These are phyloP conservation scores for Acrossocheilus fasciatus DNA, from an alignment of 2,797 vertebrate species.

Conservation along the genomic window DNA sequence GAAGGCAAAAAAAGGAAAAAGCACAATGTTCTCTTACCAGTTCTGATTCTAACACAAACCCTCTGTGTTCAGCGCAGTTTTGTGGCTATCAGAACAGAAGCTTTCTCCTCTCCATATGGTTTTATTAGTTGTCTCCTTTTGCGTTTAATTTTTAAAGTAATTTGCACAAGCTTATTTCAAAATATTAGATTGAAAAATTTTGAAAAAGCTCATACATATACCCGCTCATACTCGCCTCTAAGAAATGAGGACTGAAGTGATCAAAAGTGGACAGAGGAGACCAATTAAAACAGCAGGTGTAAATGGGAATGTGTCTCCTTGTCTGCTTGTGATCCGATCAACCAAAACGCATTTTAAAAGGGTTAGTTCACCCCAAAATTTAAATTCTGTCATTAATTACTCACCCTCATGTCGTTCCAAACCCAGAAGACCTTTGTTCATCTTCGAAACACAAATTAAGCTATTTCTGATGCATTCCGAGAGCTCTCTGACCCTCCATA, in stretches of 20 bases:
- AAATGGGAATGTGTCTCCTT: not conserved
- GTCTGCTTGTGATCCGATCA: not conserved
- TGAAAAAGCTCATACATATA: not conserved
- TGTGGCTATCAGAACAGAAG: not conserved
- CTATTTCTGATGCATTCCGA: too few relatives aligned
- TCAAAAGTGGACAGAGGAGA: not conserved
- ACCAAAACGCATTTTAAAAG: not conserved
- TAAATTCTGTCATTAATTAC: too few relatives aligned
- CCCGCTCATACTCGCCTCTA: not conserved
- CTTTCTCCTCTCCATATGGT: not conserved
- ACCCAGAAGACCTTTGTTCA: too few relatives aligned
- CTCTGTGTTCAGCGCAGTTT: not conserved
- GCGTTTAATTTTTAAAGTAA: not conserved
- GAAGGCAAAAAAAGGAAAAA: not conserved
- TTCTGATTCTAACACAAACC: not conserved
- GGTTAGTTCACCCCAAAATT: too few relatives aligned
- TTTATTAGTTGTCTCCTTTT: not conserved
- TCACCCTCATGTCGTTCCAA: too few relatives aligned
- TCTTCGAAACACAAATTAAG: too few relatives aligned
- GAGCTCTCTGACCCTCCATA: too few relatives aligned
- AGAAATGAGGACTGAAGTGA: not conserved
- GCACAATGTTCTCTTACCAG: not conserved
- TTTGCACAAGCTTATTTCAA: not conserved
- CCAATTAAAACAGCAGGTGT: not conserved
- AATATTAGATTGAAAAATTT: not conserved